Conservation (phyloP, 2,888 invertebrate genomes). For the Drosophila aldrichi region DNA sequence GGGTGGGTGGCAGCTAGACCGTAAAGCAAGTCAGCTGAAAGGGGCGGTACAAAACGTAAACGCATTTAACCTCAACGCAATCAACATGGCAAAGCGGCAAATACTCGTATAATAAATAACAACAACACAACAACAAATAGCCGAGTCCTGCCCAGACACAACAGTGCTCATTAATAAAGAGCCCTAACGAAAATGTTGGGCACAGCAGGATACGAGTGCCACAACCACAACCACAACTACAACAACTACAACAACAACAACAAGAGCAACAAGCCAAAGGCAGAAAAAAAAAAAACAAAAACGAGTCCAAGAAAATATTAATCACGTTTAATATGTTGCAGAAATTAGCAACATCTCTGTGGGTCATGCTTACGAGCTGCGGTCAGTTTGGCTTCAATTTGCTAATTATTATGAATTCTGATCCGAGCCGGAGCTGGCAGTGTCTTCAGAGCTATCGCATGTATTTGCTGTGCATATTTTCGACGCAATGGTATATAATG, state of each 20-base stretch:
- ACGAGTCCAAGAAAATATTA: constrained; percentile 65
- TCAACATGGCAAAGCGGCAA: constrained; percentile 71
- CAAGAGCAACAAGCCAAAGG: constrained; percentile 16
- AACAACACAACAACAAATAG: constrained; percentile 51
- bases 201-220: constrained; percentile 66
- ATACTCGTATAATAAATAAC: constrained; percentile 72
- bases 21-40: constrained; percentile 10
- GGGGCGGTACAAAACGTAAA: constrained; percentile 50
- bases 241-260: constrained; percentile 14
- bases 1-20: constrained; percentile 21
- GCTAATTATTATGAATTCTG: constrained; percentile 66
- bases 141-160: constrained; percentile 66
- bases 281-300: constrained; percentile 20
- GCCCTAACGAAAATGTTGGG: constrained; percentile 57
- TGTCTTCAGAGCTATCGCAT: not conserved
- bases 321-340: constrained; percentile 77
- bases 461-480: constrained; percentile 23
- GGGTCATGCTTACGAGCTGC: constrained; percentile 25
- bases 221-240: constrained; percentile 24
- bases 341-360: constrained; percentile 60
- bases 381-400: constrained; percentile 34
- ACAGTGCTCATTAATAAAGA: constrained; percentile 72
- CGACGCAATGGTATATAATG: constrained; percentile 14
- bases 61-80: constrained; percentile 72
- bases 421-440: not conserved